Conservation (phyloP, 1,140 invertebrate genomes). For the Augochlora pura region DNA sequence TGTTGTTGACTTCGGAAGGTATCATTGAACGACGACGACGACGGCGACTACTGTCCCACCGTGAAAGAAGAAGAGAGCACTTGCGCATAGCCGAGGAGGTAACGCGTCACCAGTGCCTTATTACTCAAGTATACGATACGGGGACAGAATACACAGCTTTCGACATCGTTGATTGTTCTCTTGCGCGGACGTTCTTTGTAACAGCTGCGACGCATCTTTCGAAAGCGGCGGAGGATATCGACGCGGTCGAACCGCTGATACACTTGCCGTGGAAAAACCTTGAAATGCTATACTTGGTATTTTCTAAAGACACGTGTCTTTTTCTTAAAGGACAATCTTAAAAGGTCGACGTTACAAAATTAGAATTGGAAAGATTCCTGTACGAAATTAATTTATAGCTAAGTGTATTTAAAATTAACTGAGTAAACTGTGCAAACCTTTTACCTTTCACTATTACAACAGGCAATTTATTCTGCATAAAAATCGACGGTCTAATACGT, state of each 20-base stretch:
- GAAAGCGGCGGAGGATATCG: slow-evolving; percentile 44
- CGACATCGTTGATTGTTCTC: slow-evolving; percentile 60
- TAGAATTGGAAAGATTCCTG: too few relatives aligned
- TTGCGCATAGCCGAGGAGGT: slow-evolving; percentile 19
- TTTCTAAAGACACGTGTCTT: too few relatives aligned
- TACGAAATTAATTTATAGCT: too few relatives aligned
- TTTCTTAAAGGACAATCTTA: too few relatives aligned
- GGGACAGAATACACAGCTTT: slow-evolving; percentile 43
- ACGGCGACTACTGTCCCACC: slow-evolving; percentile 39
- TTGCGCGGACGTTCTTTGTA: slow-evolving; percentile 44
- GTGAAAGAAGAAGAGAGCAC: background rate
- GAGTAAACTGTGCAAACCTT: too few relatives aligned
- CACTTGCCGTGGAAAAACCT: background rate
- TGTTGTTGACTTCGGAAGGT: slow-evolving; percentile 40
- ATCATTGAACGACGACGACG: slow-evolving; percentile 69
- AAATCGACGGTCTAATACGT: too few relatives aligned
- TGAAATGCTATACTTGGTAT: too few relatives aligned
- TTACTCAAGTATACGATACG: slow-evolving; percentile 52
- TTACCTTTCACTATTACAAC: too few relatives aligned
- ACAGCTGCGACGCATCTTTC: slow-evolving; percentile 49
- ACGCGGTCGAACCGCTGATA: slow-evolving; percentile 38
- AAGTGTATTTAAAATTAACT: too few relatives aligned
- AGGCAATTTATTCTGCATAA: too few relatives aligned
- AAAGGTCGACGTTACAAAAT: too few relatives aligned
- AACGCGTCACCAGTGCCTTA: slow-evolving; percentile 23